Percentiles rank a stretch among this genome's conserved stretches.
Evolutionary conservation across 2,113 vertebrate species (phyloP).

Genomic region (Psephotus haematonotus): DNA sequence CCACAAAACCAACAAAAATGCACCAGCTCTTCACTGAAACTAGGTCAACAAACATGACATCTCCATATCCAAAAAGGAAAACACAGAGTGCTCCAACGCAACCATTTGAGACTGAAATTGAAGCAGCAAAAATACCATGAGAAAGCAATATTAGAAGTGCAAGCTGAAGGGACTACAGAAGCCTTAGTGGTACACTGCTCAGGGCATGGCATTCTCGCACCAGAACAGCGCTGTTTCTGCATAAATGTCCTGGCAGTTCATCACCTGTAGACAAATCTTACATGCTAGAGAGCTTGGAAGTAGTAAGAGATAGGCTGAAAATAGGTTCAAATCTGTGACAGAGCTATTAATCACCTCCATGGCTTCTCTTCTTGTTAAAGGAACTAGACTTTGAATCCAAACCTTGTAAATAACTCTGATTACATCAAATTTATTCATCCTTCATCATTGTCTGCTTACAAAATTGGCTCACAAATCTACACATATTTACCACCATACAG

Average conservation of each 20-base stretch:
- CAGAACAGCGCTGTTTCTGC: not conserved
- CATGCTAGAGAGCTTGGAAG: fast-evolving
- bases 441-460: not conserved
- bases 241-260: not conserved
- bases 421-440: not conserved
- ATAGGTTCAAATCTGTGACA: not conserved
- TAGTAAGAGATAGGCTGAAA: not conserved
- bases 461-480: not conserved
- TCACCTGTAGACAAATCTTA: not conserved
- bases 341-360: not conserved
- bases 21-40: not conserved
- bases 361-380: not conserved
- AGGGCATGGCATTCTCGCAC: not conserved
- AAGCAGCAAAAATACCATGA: not conserved
- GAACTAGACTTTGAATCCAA: not conserved
- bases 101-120: not conserved
- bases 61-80: not conserved
- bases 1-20: not conserved
- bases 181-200: not conserved
- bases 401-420: not conserved
- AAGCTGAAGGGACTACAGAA: not conserved
- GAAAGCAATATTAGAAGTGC: not conserved
- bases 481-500: not conserved
- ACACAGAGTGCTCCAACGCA: not conserved
- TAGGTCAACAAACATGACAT: not conserved